Base-by-base conservation (phyloP, 2,113 vertebrate genomes). In the Microtus pennsylvanicus region DNA sequence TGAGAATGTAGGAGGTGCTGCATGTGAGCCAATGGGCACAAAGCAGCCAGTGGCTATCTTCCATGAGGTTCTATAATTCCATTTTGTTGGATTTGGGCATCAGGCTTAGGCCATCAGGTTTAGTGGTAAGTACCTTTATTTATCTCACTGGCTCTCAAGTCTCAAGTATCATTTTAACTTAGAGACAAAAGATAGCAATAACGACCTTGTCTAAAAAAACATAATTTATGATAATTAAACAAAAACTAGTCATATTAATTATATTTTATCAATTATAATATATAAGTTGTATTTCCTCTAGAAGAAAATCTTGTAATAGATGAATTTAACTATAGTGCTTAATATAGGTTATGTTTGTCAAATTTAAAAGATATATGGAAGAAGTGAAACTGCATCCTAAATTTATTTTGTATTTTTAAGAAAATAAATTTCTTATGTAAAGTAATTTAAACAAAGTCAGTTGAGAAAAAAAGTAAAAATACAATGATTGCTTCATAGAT, bases 371-470 rank as follows among this genome's bases (percentile, higher is more conserved):
- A 74, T 55, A 50, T 65, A 69, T n/a, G 33, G 30, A 61, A 76
- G 52, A 88, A 67, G 13, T 4, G 2, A 69, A 97, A 78, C n/a
- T 85, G 98, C 91, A 5, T 0, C 26, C 86, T 92, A 90, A 90
- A 11, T 89, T 45, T 94, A 38, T 95, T 78, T 89, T 83, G 65
- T 61, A 95, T 80, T 91, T 87, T 85, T 94, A 19, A 2, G 13
- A 94, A 97, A 98, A 90, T 96, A 19, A 96, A 97, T 52, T 92
- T 77, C 6, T 52, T 26, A 1, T 5, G 22, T 75, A 7, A 75
- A 67, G 33, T 0, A 0, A 70, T 30, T 82, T 96, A 86, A 74
- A 96, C 19, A 85, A 91, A 94, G 13, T 55, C 35, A 83, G 86
- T 61, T 33, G 52, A 19, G 45, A 52, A 88, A 16, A 92, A 94